Base-by-base conservation (phyloP, 1,140 invertebrate genomes). In the Philotrypesis tridentata region DNA sequence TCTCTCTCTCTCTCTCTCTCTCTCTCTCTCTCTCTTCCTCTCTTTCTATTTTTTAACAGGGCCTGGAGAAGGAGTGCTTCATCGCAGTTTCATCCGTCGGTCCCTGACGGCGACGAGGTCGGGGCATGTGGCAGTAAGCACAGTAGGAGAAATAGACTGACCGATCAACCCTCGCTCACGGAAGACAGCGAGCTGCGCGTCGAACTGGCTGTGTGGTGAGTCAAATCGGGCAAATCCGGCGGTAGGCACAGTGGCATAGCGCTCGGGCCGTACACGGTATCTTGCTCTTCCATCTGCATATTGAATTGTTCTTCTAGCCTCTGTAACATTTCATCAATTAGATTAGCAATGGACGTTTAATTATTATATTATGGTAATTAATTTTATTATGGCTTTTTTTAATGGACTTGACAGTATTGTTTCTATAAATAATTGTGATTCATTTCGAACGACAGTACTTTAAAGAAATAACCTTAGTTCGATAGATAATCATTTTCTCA, bases 291-390 rank as follows among this genome's bases (percentile, higher is more conserved):
- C 82, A 96, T 90, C 89, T 98, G 96, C 82, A 94, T 92, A 75
- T 93, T 93, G 89, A 98, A 97, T 86, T 96, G 95, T 87, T 97
- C 96, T 91, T 98, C 97, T 85, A 98, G 90, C 92, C 94, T 95
- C 96, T 97, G 92, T 27, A 93, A 92, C 68, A 86, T 77, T 37
- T 0, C 4, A 65, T 65, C n/a, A 3, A 27, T 23, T 0, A 55
- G 17, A 55, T 55, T n/a, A 55, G 48, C 6, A 21, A 14, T 43
- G 12, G 1, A 43, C 17, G 12, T 43, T 43, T 43, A 6, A 21
- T 17, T 7, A 7, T n/a, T 5, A 21, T 55, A 55, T 55, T n/a
- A 17, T 21, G 33, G 33, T n/a, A n/a, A 43, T n/a, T n/a, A 21
- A 21, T 55, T 55, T 55, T 55, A 55, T 55, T 55, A 55, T 55